Conservation (phyloP, 1,140 invertebrate genomes). For the Goniozus legneri region DNA sequence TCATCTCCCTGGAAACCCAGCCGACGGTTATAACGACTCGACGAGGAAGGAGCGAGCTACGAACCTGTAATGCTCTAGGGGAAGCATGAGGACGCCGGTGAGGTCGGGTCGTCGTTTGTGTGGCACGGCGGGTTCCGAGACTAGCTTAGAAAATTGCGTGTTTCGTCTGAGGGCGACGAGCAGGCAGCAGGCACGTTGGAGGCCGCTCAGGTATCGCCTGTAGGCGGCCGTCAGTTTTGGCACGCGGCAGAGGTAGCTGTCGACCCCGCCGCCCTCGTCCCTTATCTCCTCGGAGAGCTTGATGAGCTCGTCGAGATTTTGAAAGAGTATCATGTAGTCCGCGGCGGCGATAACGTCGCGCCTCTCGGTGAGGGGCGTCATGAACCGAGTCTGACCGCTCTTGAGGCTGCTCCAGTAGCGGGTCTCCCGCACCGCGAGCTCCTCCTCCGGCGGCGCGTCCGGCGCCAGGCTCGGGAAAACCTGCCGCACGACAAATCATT, state of each 20-base stretch:
- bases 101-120: slow-evolving; percentile 72
- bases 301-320: slow-evolving; percentile 78
- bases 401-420: slow-evolving; percentile 71
- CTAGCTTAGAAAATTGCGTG: slow-evolving; percentile 66
- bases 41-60: slow-evolving; percentile 20
- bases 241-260: slow-evolving; percentile 71
- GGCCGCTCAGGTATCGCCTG: slow-evolving; percentile 74
- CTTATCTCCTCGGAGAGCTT: slow-evolving; percentile 76
- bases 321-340: slow-evolving; percentile 75
- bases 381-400: slow-evolving; percentile 71
- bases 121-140: slow-evolving; percentile 74
- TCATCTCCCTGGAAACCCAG: slow-evolving; percentile 45
- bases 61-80: slow-evolving; percentile 72
- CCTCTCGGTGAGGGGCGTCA: slow-evolving; percentile 67
- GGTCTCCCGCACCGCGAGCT: slow-evolving; percentile 65
- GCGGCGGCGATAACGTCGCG: slow-evolving; percentile 68
- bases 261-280: slow-evolving; percentile 70
- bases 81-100: slow-evolving; percentile 74
- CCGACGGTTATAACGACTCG: not conserved
- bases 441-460: slow-evolving; percentile 57
- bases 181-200: slow-evolving; percentile 78
- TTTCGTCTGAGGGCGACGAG: slow-evolving; percentile 62
- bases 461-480: slow-evolving; percentile 52
- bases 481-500: slow-evolving; percentile 18
- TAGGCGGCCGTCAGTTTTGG: slow-evolving; percentile 70